Percentiles rank a stretch among this genome's conserved stretches.
Conservation (phyloP, 2,888 invertebrate genomes). For the Colletes collaris region DNA sequence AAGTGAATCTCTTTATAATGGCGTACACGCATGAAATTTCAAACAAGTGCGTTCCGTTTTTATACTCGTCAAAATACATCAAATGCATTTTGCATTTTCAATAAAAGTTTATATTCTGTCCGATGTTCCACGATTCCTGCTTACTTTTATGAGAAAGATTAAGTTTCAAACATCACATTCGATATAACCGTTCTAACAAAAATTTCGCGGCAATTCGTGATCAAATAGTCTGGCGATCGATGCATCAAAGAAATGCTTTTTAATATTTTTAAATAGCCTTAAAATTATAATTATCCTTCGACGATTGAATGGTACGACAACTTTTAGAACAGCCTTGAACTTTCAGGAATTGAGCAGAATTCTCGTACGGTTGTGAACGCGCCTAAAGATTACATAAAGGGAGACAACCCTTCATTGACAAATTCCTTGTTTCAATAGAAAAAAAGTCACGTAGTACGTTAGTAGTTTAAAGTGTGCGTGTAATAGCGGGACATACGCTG, state of each 20-base stretch:
- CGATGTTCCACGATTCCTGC: background rate
- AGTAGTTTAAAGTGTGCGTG: background rate
- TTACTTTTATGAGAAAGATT: background rate
- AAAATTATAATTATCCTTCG: background rate
- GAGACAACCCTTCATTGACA: slow-evolving; percentile 43
- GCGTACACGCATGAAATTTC: slow-evolving; percentile 3
- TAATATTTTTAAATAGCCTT: background rate
- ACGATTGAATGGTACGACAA: background rate
- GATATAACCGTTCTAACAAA: too few species aligned
- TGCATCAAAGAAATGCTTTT: background rate
- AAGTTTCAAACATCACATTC: too few species aligned
- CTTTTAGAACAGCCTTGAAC: background rate
- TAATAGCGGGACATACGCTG: background rate
- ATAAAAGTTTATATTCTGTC: background rate
- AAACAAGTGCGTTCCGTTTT: slow-evolving; percentile 29
- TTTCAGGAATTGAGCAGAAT: background rate
- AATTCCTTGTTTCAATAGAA: slow-evolving; percentile 35
- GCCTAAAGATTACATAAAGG: slow-evolving; percentile 38
- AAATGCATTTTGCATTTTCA: slow-evolving; percentile 16
- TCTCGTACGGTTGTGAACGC: slow-evolving; percentile 16
- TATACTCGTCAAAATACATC: background rate
- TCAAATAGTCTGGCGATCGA: background rate
- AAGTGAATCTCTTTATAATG: slow-evolving; percentile 19
- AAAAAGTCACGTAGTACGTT: slow-evolving; percentile 31
- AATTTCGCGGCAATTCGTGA: too few species aligned